phyloP scores from a whole-genome alignment of 2,797 vertebrate species.

The Dermochelys coriacea region DNA sequence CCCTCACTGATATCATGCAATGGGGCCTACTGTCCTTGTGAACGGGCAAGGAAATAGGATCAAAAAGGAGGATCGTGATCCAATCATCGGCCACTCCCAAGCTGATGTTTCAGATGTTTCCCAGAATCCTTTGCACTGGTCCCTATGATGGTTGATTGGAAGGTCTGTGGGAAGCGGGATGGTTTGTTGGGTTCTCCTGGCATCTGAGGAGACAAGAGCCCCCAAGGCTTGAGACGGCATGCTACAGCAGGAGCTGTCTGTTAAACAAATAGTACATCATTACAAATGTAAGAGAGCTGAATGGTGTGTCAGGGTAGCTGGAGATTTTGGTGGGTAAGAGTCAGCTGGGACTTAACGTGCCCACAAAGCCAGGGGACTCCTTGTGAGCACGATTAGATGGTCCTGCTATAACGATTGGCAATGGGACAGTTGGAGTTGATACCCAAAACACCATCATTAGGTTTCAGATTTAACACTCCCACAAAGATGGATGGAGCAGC shows the following conservation, averaged over 20 bases:
- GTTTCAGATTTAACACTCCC: background rate
- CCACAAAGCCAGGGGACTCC: background rate
- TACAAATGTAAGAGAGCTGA: background rate
- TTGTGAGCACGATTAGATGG: too few relatives aligned
- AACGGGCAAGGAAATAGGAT: background rate
- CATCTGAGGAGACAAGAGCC: background rate
- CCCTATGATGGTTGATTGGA: background rate
- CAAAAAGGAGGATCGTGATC: background rate
- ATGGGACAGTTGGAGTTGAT: background rate
- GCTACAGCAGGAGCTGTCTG: background rate
- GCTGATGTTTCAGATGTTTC: background rate
- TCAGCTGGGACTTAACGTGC: background rate
- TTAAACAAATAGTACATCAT: background rate
- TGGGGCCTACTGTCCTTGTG: background rate
- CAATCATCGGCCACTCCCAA: background rate
- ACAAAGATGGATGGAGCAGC: background rate
- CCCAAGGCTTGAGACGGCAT: too few relatives aligned
- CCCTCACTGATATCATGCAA: background rate
- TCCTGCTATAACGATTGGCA: background rate
- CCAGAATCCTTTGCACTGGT: background rate
- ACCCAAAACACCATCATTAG: background rate
- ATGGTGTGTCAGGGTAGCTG: background rate
- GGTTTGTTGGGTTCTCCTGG: background rate
- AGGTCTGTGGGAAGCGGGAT: background rate
- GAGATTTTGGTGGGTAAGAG: background rate